Percentiles rank a stretch among this genome's conserved stretches.
Conservation (phyloP, 2,797 vertebrate species). For the Oceanodroma leucorhoa region DNA sequence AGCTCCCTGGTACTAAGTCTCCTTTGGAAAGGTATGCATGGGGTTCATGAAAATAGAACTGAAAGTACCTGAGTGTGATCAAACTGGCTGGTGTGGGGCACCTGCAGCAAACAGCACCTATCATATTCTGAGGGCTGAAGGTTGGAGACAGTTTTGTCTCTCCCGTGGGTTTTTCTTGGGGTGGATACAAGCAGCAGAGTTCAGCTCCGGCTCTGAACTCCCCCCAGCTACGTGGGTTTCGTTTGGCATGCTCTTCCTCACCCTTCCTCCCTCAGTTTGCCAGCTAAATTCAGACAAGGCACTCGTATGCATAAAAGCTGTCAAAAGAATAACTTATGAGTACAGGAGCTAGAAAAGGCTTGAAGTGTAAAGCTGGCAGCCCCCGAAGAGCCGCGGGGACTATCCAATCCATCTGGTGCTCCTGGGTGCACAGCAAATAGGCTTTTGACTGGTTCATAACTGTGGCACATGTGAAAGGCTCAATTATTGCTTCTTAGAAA, state of each 20-base stretch:
- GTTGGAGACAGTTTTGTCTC: neutral
- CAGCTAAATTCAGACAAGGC: neutral
- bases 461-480: neutral
- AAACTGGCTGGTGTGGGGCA: neutral
- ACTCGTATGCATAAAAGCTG: neutral
- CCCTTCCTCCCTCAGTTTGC: neutral
- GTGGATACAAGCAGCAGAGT: neutral
- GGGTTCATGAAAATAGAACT: neutral
- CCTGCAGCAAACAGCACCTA: neutral
- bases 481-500: slow-evolving; percentile 43
- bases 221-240: fast-evolving
- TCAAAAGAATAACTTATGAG: neutral
- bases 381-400: neutral
- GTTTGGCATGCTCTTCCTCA: neutral
- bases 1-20: neutral
- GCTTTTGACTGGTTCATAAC: slow-evolving; percentile 14
- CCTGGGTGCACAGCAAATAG: neutral
- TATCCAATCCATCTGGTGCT: neutral
- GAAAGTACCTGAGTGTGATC: neutral
- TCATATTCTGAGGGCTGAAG: neutral
- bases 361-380: slow-evolving; percentile 2
- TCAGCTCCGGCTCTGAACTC: neutral
- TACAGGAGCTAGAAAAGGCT: neutral
- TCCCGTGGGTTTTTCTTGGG: neutral
- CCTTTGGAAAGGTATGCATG: neutral